A percentile compares a stretch with the other conserved stretches of the same genome.
These are phyloP conservation scores for Bufo gargarizans DNA, from an alignment of 2,113 vertebrate genomes.

Conservation along the genomic window DNA sequence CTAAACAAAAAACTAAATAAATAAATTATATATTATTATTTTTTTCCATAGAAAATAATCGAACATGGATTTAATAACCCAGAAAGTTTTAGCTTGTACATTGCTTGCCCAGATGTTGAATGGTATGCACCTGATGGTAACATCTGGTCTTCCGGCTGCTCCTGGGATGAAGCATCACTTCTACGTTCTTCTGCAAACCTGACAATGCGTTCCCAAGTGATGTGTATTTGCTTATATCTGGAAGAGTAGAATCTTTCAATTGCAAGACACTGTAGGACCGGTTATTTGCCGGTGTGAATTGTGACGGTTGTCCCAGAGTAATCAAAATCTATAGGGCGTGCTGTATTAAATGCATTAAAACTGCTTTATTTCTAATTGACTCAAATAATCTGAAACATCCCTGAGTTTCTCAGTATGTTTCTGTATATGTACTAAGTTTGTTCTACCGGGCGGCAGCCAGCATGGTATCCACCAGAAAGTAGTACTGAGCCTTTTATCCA, in stretches of 20 bases:
- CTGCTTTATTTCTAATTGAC: not conserved
- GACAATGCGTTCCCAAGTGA: not conserved
- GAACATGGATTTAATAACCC: not conserved
- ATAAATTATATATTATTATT: not conserved
- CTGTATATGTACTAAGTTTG: not conserved
- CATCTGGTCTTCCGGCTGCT: constrained; percentile 36
- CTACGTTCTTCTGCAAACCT: not conserved
- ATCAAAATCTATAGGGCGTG: not conserved
- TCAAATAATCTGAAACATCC: not conserved
- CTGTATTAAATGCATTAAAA: not conserved
- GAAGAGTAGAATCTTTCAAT: not conserved
- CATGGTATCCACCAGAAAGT: too few species aligned
- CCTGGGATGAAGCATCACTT: not conserved
- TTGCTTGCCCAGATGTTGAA: constrained; percentile 2
- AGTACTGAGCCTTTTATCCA: too few species aligned
- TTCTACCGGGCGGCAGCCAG: not conserved
- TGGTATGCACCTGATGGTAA: constrained; percentile 8
- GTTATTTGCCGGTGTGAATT: not conserved
- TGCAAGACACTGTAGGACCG: not conserved
- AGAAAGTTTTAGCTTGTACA: constrained; percentile 2
- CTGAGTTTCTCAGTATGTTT: too few species aligned
- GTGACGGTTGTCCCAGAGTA: not conserved
- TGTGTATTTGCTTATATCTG: not conserved
- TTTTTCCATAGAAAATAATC: not conserved
- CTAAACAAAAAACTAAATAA: too few species aligned